These are phyloP conservation scores for Nineta flava DNA, from an alignment of 2,888 invertebrate species.

Conservation along the genomic window DNA sequence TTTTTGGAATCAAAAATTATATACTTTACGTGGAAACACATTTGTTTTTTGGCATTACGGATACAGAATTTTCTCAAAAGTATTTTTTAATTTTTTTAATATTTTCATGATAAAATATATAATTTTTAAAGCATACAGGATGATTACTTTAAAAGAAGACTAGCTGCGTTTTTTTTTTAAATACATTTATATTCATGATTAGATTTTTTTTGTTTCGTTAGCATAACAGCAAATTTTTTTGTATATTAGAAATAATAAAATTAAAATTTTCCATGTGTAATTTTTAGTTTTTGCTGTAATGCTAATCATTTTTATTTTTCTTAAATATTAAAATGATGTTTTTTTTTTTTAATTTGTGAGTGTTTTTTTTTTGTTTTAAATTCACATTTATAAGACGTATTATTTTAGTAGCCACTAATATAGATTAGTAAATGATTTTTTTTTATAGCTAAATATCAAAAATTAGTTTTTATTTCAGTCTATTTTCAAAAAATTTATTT, in stretches of 20 bases:
- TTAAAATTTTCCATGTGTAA: not conserved
- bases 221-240: constrained; percentile 34
- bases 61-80: too few species aligned
- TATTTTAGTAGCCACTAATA: not conserved
- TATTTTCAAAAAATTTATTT: too few species aligned
- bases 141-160: constrained; percentile 26
- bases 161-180: constrained; percentile 28
- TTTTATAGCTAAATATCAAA: not conserved
- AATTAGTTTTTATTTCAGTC: too few species aligned
- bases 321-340: not conserved
- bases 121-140: not conserved
- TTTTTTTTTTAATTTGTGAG: not conserved
- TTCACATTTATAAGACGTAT: not conserved
- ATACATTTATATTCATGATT: constrained; percentile 31
- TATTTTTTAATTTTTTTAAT: not conserved
- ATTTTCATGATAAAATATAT: constrained; percentile 3
- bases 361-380: not conserved
- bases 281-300: not conserved
- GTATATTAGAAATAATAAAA: constrained; percentile 14
- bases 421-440: not conserved
- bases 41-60: not conserved
- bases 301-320: not conserved
- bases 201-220: constrained; percentile 21
- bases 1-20: not conserved
- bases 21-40: not conserved